Evolutionary conservation across 2,113 vertebrate species (phyloP).

Genomic region (Varanus salvator): DNA sequence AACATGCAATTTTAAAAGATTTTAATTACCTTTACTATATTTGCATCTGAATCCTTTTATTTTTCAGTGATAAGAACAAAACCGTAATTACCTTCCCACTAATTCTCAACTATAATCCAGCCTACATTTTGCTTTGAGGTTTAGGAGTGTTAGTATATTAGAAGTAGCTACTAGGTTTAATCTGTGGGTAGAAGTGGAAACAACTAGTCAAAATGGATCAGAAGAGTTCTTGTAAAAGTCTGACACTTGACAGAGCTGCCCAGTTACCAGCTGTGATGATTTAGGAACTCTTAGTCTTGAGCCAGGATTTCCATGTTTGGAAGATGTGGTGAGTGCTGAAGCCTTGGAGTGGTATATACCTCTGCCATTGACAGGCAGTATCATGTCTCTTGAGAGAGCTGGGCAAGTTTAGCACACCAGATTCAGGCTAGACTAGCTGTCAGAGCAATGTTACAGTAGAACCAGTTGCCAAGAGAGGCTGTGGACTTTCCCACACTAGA

Average conservation of each 20-base stretch:
- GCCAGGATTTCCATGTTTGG: not conserved
- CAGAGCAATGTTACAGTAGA: too few relatives aligned
- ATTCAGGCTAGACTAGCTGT: too few relatives aligned
- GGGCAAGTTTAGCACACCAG: too few relatives aligned
- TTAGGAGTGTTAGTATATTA: not conserved
- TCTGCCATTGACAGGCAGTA: not conserved
- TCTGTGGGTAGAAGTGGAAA: not conserved
- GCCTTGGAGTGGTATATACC: not conserved
- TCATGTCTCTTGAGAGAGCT: not conserved
- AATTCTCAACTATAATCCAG: conserved; percentile 5
- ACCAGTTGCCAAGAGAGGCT: too few relatives aligned
- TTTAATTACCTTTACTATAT: conserved; percentile 64
- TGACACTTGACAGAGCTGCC: not conserved
- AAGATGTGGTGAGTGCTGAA: not conserved
- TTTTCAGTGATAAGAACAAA: conserved; percentile 47
- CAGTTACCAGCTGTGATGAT: not conserved
- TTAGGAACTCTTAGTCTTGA: not conserved
- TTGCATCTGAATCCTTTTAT: conserved; percentile 39
- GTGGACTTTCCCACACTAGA: too few relatives aligned
- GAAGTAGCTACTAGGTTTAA: not conserved
- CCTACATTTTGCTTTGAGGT: not conserved
- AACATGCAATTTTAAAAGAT: conserved; percentile 52
- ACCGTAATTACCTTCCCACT: conserved; percentile 46
- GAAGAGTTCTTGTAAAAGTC: not conserved
- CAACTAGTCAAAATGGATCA: not conserved